Conservation (phyloP, 35 echinoderm and acorn worm species). For the Ophioderma brevispina region DNA sequence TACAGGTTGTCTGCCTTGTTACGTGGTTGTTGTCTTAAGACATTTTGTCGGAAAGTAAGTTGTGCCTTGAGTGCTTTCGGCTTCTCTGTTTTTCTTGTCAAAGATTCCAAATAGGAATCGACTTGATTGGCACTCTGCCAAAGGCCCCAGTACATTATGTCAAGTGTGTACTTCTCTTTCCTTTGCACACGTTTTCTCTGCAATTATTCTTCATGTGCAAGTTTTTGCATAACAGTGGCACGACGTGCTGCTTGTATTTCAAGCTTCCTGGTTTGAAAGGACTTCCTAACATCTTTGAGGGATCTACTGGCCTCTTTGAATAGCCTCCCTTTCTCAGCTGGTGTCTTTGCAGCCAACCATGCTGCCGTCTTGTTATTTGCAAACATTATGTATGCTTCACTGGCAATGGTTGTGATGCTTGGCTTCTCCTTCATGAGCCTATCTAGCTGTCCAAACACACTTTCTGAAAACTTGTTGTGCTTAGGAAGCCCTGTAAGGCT, state of each 20-base stretch:
- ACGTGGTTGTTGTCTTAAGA: not conserved
- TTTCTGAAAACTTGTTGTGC: slow-evolving; percentile 58
- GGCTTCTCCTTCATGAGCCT: slow-evolving; percentile 21
- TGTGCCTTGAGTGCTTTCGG: slow-evolving; percentile 23
- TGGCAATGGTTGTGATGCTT: slow-evolving; percentile 29
- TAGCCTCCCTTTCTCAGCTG: not conserved
- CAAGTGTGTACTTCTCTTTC: not conserved
- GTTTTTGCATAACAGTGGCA: not conserved
- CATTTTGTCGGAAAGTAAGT: slow-evolving; percentile 14
- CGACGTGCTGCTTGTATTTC: slow-evolving; percentile 22
- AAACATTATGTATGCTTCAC: too few relatives aligned
- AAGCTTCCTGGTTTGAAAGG: not conserved
- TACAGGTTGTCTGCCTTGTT: not conserved
- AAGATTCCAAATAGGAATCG: slow-evolving; percentile 8
- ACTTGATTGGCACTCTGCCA: not conserved
- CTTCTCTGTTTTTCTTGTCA: slow-evolving; percentile 3
- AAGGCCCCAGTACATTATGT: slow-evolving; percentile 33
- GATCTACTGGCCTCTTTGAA: not conserved
- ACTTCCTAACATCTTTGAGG: not conserved
- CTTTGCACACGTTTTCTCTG: not conserved
- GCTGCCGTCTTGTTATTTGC: slow-evolving; percentile 33
- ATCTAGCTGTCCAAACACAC: slow-evolving; percentile 50
- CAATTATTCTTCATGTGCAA: slow-evolving; percentile 4
- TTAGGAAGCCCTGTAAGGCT: slow-evolving; percentile 34
- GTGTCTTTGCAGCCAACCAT: slow-evolving; percentile 16